Conservation (phyloP, 1,140 invertebrate species). For the Neodiprion virginianus region DNA sequence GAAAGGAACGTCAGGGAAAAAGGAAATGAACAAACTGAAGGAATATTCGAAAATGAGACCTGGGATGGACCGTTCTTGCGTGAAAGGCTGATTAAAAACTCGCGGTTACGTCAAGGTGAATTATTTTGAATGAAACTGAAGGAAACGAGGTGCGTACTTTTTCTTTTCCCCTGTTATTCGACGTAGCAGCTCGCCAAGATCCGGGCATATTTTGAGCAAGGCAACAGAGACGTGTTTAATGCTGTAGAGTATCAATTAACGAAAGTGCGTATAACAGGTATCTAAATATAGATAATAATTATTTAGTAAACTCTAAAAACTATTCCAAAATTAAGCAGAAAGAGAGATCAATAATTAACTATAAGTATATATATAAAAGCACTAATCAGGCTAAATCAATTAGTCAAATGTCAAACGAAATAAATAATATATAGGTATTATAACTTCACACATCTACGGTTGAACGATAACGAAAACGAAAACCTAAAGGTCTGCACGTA, state of each 20-base stretch:
- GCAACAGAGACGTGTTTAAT: too few relatives aligned
- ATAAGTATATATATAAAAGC: background rate
- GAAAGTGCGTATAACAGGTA: too few relatives aligned
- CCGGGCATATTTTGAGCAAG: too few relatives aligned
- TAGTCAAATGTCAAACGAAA: background rate
- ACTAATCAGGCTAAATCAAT: background rate
- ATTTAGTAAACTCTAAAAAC: background rate
- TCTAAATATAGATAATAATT: too few relatives aligned
- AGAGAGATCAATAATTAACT: background rate
- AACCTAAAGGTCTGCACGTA: constrained; percentile 2
- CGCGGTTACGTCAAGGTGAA: too few relatives aligned
- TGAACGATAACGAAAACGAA: background rate
- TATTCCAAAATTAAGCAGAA: background rate
- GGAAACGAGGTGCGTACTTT: too few relatives aligned
- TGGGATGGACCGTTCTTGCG: background rate
- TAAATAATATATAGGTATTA: background rate
- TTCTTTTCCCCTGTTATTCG: too few relatives aligned
- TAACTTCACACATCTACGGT: constrained; percentile 3
- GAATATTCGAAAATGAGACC: background rate
- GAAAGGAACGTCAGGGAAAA: background rate
- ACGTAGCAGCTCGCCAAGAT: too few relatives aligned
- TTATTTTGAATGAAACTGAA: too few relatives aligned
- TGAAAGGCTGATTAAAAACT: background rate
- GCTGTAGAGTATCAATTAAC: too few relatives aligned
- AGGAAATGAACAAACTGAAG: background rate